These are phyloP conservation scores for Macaca mulatta DNA, from an alignment of 2,113 vertebrate species.

Conservation along the genomic window DNA sequence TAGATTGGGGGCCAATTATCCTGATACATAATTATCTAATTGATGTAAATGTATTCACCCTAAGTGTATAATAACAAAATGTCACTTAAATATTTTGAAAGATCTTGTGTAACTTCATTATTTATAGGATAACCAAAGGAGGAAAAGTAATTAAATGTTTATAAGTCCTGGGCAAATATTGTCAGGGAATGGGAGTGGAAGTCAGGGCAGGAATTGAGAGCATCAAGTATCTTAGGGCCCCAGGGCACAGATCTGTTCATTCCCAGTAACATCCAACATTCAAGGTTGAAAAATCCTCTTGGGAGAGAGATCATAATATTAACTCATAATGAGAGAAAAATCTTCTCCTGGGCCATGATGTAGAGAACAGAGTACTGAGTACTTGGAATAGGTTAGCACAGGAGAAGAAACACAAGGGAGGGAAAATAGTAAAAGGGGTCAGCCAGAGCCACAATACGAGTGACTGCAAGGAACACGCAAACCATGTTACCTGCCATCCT, in stretches of 20 bases:
- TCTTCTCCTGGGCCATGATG: background rate
- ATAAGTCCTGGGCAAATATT: background rate
- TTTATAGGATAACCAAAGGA: slow-evolving; percentile 5
- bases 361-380: background rate
- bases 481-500: background rate
- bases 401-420: background rate
- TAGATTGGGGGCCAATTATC: background rate
- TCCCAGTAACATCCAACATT: background rate
- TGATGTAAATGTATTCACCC: background rate
- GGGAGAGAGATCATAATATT: background rate
- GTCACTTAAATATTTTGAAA: slow-evolving; percentile 35
- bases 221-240: background rate
- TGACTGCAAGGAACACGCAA: fast-evolving
- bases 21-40: slow-evolving; percentile 2
- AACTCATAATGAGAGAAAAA: background rate
- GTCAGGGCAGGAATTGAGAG: background rate
- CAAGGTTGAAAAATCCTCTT: background rate
- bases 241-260: background rate
- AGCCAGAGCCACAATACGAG: background rate
- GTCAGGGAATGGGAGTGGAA: too few species aligned
- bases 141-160: slow-evolving; percentile 19
- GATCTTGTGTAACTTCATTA: slow-evolving; percentile 6
- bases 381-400: background rate
- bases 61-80: slow-evolving; percentile 22
- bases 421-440: background rate